phyloP scores from a whole-genome alignment of 1,140 invertebrate species.

The Vanessa tameamea region DNA sequence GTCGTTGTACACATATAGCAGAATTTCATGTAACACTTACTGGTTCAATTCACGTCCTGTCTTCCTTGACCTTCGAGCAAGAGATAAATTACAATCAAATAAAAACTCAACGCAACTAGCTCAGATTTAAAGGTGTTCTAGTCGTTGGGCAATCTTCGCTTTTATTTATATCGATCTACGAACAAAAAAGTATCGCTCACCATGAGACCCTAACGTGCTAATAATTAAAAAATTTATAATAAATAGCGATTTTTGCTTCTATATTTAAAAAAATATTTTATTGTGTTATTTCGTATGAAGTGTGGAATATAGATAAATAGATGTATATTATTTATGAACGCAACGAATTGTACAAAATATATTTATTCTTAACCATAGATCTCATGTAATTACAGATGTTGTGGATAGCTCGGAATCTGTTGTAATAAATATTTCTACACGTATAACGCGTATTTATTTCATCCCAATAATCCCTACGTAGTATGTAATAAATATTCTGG shows the following conservation, averaged over 20 bases:
- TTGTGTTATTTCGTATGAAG: not conserved
- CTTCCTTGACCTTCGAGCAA: too few relatives aligned
- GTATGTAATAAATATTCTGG: not conserved
- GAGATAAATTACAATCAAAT: too few relatives aligned
- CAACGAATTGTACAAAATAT: conserved; percentile 31
- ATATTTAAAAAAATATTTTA: not conserved
- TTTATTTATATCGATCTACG: too few relatives aligned
- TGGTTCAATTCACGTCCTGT: too few relatives aligned
- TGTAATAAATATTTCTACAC: conserved; percentile 76
- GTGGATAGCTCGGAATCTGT: conserved; percentile 64
- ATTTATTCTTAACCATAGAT: conserved; percentile 18
- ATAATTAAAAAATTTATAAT: too few relatives aligned
- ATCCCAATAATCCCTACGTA: not conserved
- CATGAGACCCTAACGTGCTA: too few relatives aligned
- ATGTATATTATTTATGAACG: conserved; percentile 14
- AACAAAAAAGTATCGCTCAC: too few relatives aligned
- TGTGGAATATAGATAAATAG: conserved; percentile 4
- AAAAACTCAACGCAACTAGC: too few relatives aligned
- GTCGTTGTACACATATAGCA: too few relatives aligned
- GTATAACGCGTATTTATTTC: conserved; percentile 42
- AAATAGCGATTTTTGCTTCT: not conserved
- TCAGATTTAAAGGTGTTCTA: too few relatives aligned
- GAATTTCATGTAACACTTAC: too few relatives aligned
- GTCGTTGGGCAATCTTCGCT: too few relatives aligned
- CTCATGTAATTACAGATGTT: conserved; percentile 42